phyloP scores from a whole-genome alignment of 2,797 vertebrate genomes.

The Trachops cirrhosus region DNA sequence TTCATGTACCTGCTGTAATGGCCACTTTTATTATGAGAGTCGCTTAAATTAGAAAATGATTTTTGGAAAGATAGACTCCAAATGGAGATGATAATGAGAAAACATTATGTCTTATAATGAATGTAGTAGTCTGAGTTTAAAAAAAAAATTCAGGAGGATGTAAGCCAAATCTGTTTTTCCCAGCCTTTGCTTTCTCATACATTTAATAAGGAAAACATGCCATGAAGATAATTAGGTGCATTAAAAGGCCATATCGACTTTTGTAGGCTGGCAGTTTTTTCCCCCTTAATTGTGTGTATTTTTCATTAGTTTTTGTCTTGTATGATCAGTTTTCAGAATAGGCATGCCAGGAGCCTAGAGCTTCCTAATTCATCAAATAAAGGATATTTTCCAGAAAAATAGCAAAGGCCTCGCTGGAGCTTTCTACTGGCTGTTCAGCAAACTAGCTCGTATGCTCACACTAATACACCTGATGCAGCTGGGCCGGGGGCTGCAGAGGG shows the following conservation, averaged over 20 bases:
- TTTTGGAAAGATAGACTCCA: neutral
- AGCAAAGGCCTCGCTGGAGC: neutral
- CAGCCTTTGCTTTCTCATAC: conserved; percentile 22
- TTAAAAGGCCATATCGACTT: neutral
- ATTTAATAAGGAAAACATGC: neutral
- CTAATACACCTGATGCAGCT: neutral
- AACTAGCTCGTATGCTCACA: neutral
- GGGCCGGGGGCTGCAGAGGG: neutral
- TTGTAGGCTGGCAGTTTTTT: neutral
- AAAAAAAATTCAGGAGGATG: neutral
- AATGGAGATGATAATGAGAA: neutral
- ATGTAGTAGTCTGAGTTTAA: neutral
- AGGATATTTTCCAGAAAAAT: conserved; percentile 18
- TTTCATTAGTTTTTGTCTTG: neutral
- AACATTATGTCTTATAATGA: neutral
- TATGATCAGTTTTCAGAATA: neutral
- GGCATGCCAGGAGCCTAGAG: neutral
- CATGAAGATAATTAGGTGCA: neutral
- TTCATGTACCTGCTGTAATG: neutral
- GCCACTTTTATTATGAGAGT: neutral
- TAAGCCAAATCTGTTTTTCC: neutral
- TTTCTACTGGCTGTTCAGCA: neutral
- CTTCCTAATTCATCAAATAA: neutral
- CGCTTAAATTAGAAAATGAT: neutral
- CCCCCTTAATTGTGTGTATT: neutral